Base-by-base conservation (phyloP, 2,113 vertebrate genomes). In the Phyllostomus discolor region DNA sequence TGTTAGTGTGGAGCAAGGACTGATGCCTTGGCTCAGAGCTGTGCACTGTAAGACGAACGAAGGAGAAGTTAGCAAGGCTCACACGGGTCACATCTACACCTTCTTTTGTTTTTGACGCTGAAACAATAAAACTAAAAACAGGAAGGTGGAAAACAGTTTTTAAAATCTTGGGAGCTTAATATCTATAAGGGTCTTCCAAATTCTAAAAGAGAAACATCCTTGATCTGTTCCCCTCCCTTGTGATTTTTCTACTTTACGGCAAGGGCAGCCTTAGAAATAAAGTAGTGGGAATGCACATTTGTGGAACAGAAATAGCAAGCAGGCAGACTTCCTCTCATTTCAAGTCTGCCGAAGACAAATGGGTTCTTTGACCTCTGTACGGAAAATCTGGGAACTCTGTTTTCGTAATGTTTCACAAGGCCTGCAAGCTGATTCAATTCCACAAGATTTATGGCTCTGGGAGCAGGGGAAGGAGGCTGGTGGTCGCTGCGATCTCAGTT, bases 1-100 rank as follows among this genome's bases (percentile, higher is more conserved):
- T 62, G 99, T 99, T 95, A 99, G 98, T 33, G 99, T 99, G 64
- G 99, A 99, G 90, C 99, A 99, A 12, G 99, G 99, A 79, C 99
- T 99, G 98, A 99, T 99, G 48, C 99, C 99, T 97, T 98, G 99
- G 96, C 99, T 99, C 95, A 98, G 97, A 43, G 98, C 98, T 26
- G 98, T 98, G 98, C 99, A 99, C 99, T 99, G 98, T 79, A 96
- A 95, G 38, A 87, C 1, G 89, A 95, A 97, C 0, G 70, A 95
- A 97, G 7, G 28, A 93, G 90, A 0, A 22, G 84, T 97, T 94
- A 98, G 90, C 70, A 38, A 0, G 64, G 95, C 72, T 69, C 7
- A 76, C 66, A 54, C 82, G 52, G 35, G 4, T 80, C 0, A 0
- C 54, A 38, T 84, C 38, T 2, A 75, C 73, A 91, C 70, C 78